Base-by-base conservation (phyloP, 2,797 vertebrate genomes). In the Anabacerthia variegaticeps region DNA sequence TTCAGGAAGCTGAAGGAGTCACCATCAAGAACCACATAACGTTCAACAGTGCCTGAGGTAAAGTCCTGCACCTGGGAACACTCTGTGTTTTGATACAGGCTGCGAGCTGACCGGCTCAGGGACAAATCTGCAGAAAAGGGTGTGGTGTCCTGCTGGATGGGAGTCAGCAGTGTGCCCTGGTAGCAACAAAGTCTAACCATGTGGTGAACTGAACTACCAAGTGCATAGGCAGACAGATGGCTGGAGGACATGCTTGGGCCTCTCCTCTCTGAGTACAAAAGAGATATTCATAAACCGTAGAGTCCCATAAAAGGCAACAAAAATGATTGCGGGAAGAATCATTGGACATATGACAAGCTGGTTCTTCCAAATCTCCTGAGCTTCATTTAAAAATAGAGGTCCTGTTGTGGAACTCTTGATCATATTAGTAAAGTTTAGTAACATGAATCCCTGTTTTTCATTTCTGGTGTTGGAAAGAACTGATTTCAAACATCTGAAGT, bases 271-370 rank as follows among this genome's bases (percentile, higher is more conserved):
- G 39, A 73, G 32, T 69, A 27, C 9, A 34, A 30, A 84, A 78
- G 15, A 68, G 6, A 24, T 63, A 9, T 11, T 43, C 51, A 46
- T 37, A 71, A 83, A 58, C 16, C 51, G 20, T 6, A 58, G 14
- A 52, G 12, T 77, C 43, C 17, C 37, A 41, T 21, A 58, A 82
- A 73, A 12, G 12, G 9, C 10, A n/a, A 58, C 23, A 77, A 23
- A 86, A 88, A 27, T 46, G 7, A 7, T 1, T 17, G 10, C 3
- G 1, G 0, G 14, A 6, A 68, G 44, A 63, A 75, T 5, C 4
- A 39, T 1, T 72, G 13, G 12, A 26, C 2, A 0, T 27, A 49
- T 24, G n/a, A 78, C 21, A 37, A 82, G 3, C 8, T 72, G 7
- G 1, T 75, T 63, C 28, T 71, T 87, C 41, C 43, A 36, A 30